These are phyloP conservation scores for Drosophila subobscura DNA, from an alignment of 1,140 invertebrate genomes.

Conservation along the genomic window DNA sequence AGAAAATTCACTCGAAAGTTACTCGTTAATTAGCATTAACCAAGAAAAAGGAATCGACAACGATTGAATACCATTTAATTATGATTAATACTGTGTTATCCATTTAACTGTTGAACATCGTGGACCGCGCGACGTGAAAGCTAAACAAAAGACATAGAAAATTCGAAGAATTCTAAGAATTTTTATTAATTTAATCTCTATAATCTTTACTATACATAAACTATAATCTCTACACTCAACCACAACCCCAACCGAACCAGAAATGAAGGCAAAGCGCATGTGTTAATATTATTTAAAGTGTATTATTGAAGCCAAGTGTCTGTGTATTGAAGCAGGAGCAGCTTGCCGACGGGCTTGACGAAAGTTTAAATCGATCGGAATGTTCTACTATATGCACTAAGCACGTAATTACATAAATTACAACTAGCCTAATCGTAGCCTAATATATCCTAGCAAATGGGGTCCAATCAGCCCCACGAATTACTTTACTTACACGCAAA, in stretches of 20 bases:
- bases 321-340: too few relatives aligned
- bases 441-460: conserved; percentile 50
- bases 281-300: conserved; percentile 64
- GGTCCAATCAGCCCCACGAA: conserved; percentile 14
- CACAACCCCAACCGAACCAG: conserved; percentile 21
- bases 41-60: conserved; percentile 41
- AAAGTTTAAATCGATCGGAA: conserved; percentile 66
- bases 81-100: conserved; percentile 26
- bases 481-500: conserved; percentile 47
- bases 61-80: conserved; percentile 20
- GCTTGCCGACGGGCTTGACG: conserved; percentile 66
- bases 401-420: conserved; percentile 70
- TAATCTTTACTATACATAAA: conserved; percentile 18
- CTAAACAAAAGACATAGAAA: conserved; percentile 81
- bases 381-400: conserved; percentile 63
- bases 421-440: conserved; percentile 56
- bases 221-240: conserved; percentile 16
- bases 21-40: conserved; percentile 45
- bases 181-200: conserved; percentile 67
- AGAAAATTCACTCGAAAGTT: background rate
- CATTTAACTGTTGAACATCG: conserved; percentile 33
- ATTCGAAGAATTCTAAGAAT: conserved; percentile 81
- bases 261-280: conserved; percentile 56
- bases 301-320: conserved; percentile 42
- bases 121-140: conserved; percentile 57